A percentile compares a stretch with the other conserved stretches of the same genome.
phyloP scores from a whole-genome alignment of 2,797 vertebrate species.

The Phrynocephalus guinanensis region DNA sequence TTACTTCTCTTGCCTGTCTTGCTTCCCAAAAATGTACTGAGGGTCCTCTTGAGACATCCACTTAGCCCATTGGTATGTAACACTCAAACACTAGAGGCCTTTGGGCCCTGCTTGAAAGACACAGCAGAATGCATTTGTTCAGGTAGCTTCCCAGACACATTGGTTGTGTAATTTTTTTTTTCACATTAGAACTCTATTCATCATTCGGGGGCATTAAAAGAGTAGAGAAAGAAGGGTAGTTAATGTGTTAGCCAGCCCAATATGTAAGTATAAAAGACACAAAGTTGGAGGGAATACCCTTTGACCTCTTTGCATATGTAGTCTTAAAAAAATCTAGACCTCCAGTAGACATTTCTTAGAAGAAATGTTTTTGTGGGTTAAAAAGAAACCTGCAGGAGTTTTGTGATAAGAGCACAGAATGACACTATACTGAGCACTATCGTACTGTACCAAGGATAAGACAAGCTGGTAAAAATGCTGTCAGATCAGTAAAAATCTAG shows the following conservation, averaged over 20 bases:
- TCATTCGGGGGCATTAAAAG: slow-evolving; percentile 7
- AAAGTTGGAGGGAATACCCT: not conserved
- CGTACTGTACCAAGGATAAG: not conserved
- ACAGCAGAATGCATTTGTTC: not conserved
- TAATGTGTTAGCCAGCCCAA: not conserved
- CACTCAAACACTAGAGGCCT: not conserved
- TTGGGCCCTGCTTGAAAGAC: not conserved
- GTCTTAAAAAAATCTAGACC: not conserved
- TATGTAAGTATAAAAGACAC: not conserved
- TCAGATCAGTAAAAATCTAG: not conserved
- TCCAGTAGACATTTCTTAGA: not conserved
- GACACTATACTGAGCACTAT: not conserved
- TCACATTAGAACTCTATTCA: slow-evolving; percentile 36
- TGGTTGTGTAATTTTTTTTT: slow-evolving; percentile 25
- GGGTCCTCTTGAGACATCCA: rapidly evolving
- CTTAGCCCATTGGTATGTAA: not conserved
- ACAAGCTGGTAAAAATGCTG: not conserved
- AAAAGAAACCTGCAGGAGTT: not conserved
- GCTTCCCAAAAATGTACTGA: rapidly evolving
- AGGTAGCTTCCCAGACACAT: slow-evolving; percentile 16
- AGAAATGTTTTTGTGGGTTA: not conserved
- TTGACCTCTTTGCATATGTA: not conserved
- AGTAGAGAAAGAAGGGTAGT: slow-evolving; percentile 13
- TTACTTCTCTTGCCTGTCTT: not conserved
- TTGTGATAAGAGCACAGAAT: not conserved